Base-by-base conservation (phyloP, 2,888 invertebrate genomes). In the Cantharis lateralis region DNA sequence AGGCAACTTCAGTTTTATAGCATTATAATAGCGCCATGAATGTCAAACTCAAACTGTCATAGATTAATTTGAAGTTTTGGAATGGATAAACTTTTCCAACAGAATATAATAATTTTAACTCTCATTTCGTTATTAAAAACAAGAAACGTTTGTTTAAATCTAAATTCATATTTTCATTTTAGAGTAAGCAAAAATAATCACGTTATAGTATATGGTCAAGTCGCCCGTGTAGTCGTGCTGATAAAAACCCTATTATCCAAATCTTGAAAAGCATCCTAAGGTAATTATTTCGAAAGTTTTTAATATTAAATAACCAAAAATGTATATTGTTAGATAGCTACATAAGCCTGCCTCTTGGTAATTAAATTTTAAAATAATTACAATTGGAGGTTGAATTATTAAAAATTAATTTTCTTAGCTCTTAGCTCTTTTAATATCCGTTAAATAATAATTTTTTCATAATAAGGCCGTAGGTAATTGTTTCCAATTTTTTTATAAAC, bases 1-100 rank as follows among this genome's bases (percentile, higher is more conserved):
- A 66, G 66, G 18, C 72, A 63, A 71, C 72, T 48, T 63, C 66
- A 72, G 72, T 63, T 72, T 72, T 72, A 72, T 66, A 66, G 66
- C 66, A 28, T 64, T 66, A 72, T 72, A 66, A 72, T 63, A 26
- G 63, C 32, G 66, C 66, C 64, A 71, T 72, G 66, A 72, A 72
- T 72, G 64, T 61, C 66, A 28, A 15, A 66, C 72, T 72, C 71
- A 15, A 64, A 72, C n/a, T 72, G 64, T 64, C 64, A 64, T 64
- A 64, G 64, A 26, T 71, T 24, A 71, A 28, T 16, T 71, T 71
- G 62, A 18, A 71, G 62, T 71, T 71, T 71, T 26, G 62, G 18
- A 32, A 48, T 32, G 18, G 48, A 15, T 32, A 70, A 70, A 28
- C 61, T 48, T 61, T 70, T 13, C 48, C 48, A 48, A n/a, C 48